phyloP scores from a whole-genome alignment of 2,888 invertebrate species.

The Hirtodrosophila duncani region DNA sequence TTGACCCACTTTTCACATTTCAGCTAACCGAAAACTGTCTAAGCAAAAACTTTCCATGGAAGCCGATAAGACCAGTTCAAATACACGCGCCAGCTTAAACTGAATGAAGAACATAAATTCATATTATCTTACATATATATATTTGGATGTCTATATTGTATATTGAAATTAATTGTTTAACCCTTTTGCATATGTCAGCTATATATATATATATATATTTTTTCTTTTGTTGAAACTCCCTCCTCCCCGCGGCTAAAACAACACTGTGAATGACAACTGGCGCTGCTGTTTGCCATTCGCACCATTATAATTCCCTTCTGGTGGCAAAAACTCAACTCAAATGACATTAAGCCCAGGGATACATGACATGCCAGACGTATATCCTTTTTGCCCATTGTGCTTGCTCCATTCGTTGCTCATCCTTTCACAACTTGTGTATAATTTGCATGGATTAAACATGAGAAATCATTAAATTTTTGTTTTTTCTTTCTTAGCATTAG shows the following conservation, averaged over 20 bases:
- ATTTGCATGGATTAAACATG: slow-evolving; percentile 68
- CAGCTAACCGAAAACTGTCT: neutral
- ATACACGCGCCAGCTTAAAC: slow-evolving; percentile 10
- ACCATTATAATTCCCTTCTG: slow-evolving; percentile 15
- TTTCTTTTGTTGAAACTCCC: too few species aligned
- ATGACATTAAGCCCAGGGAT: slow-evolving; percentile 44
- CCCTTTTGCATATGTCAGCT: slow-evolving; percentile 43
- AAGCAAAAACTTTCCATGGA: slow-evolving; percentile 1
- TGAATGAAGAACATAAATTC: slow-evolving; percentile 48
- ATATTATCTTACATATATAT: slow-evolving; percentile 35
- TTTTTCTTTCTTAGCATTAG: slow-evolving; percentile 58
- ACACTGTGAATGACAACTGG: slow-evolving; percentile 27
- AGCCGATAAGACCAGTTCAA: slow-evolving; percentile 16
- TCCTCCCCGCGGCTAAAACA: too few species aligned
- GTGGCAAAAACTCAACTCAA: slow-evolving; percentile 30
- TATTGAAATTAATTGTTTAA: slow-evolving; percentile 62
- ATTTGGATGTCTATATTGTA: slow-evolving; percentile 16
- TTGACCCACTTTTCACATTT: neutral
- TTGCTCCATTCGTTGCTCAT: neutral
- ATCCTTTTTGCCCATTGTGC: neutral
- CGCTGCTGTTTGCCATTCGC: slow-evolving; percentile 30
- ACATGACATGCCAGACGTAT: neutral
- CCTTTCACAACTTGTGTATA: slow-evolving; percentile 35
- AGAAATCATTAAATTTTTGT: slow-evolving; percentile 64
- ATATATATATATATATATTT: too few species aligned